Conservation (phyloP, 1,140 invertebrate species). For the Drosophila kurseongensis region DNA sequence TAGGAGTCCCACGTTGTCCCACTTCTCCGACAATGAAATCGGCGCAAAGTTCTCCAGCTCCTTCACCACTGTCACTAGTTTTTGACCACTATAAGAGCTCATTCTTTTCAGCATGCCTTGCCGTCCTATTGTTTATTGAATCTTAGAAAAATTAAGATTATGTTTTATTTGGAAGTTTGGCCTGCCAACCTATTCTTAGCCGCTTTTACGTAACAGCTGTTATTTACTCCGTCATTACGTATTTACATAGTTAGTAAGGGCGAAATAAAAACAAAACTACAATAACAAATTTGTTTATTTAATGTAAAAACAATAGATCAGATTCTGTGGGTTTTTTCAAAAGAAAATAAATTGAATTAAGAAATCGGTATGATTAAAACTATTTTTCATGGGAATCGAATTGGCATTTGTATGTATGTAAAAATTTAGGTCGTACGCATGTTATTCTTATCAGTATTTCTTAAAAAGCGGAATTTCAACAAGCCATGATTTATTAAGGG, state of each 20-base stretch:
- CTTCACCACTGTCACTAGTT: constrained; percentile 87
- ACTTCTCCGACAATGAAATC: constrained; percentile 90
- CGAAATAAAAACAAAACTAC: background rate
- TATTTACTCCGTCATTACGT: background rate
- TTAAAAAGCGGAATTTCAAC: too few species aligned
- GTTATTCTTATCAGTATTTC: too few species aligned
- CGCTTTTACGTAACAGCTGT: background rate
- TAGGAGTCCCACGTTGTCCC: constrained; percentile 98
- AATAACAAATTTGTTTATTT: too few species aligned
- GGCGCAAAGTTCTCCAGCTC: constrained; percentile 90
- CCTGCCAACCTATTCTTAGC: background rate
- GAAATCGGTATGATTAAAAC: too few species aligned
- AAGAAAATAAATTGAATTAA: too few species aligned
- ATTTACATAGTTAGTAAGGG: background rate
- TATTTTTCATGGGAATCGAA: too few species aligned
- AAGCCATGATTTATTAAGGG: too few species aligned
- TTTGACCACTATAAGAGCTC: constrained; percentile 82
- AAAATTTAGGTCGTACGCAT: too few species aligned
- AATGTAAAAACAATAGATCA: too few species aligned
- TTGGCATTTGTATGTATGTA: too few species aligned
- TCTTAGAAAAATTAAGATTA: background rate
- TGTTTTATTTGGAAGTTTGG: background rate
- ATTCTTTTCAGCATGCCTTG: constrained; percentile 48
- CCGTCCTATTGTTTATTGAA: background rate
- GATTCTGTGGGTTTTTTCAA: too few species aligned